Conservation (phyloP, 2,113 vertebrate species). For the Atrichornis clamosus region DNA sequence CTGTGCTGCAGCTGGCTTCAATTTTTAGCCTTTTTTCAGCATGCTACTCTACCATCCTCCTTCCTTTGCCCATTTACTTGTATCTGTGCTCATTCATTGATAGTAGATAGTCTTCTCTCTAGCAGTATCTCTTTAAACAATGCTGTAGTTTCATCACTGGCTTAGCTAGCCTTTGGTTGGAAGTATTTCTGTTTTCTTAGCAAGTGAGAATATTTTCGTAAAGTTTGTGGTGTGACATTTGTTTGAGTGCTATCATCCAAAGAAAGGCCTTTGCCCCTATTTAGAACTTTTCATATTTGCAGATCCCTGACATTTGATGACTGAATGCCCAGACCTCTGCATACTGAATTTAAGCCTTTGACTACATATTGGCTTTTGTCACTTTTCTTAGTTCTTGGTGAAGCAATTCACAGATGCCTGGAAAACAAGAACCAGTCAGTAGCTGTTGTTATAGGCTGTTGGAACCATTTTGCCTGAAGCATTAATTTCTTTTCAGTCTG, state of each 20-base stretch:
- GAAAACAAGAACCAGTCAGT: neutral
- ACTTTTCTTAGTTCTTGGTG: neutral
- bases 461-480: neutral
- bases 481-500: neutral
- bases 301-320: neutral
- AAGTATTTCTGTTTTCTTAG: neutral
- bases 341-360: neutral
- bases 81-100: neutral
- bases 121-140: neutral
- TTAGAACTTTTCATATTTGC: neutral
- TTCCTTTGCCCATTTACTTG: neutral
- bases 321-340: neutral
- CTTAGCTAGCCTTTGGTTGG: neutral
- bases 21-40: neutral
- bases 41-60: neutral
- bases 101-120: neutral
- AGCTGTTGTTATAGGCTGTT: neutral
- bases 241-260: neutral
- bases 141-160: neutral
- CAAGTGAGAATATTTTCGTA: neutral
- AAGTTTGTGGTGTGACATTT: neutral
- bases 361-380: neutral
- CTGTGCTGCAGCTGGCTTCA: accelerated
- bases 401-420: neutral
- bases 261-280: neutral